Evolutionary conservation across 2,888 invertebrate genomes (phyloP).

Genomic region (Melipona beecheii): DNA sequence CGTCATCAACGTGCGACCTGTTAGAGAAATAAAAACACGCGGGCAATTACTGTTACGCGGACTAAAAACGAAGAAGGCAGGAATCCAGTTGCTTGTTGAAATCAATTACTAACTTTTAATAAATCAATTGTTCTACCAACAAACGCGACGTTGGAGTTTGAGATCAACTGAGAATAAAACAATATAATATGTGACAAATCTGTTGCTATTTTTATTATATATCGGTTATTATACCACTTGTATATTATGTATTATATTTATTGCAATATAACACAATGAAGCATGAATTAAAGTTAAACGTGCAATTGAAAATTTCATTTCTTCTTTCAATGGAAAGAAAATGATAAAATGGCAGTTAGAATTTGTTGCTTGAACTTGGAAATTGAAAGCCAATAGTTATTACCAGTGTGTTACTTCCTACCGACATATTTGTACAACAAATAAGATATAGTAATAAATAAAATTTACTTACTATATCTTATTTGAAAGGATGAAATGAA

Average conservation of each 20-base stretch:
- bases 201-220: background rate
- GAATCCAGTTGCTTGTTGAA: background rate
- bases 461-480: background rate
- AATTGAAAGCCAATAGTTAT: background rate
- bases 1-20: slow-evolving; percentile 44
- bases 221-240: too few species aligned
- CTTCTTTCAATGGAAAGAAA: too few species aligned
- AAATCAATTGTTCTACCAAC: too few species aligned
- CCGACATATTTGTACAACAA: background rate
- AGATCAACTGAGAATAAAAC: too few species aligned
- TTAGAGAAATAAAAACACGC: slow-evolving; percentile 37
- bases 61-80: slow-evolving; percentile 13
- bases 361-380: background rate
- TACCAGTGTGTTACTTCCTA: background rate
- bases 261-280: too few species aligned
- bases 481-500: background rate
- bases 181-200: too few species aligned
- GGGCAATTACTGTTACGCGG: slow-evolving; percentile 61
- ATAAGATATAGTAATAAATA: background rate
- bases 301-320: background rate
- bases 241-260: too few species aligned
- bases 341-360: background rate
- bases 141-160: too few species aligned
- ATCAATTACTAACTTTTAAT: too few species aligned
- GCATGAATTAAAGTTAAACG: too few species aligned